Conservation (phyloP, 2,113 vertebrate species). For the Apodemus speciosus region DNA sequence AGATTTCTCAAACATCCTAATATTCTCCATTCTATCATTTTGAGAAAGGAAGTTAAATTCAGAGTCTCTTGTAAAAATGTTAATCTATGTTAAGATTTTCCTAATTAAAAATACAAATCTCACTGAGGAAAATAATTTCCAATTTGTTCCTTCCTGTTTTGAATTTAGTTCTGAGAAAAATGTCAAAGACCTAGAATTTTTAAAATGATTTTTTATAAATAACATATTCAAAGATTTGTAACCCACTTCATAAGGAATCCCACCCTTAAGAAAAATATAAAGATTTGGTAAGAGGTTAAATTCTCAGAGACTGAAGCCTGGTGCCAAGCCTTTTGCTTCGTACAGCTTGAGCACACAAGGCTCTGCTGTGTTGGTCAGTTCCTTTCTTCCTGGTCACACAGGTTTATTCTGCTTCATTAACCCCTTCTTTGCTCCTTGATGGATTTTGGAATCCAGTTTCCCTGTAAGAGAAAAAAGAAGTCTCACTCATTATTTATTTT, state of each 20-base stretch:
- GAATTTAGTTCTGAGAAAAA: slow-evolving; percentile 59
- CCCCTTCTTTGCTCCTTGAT: slow-evolving; percentile 97
- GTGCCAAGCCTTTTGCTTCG: slow-evolving; percentile 55
- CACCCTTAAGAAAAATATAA: slow-evolving; percentile 74
- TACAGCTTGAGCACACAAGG: slow-evolving; percentile 63
- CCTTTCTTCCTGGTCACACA: slow-evolving; percentile 71
- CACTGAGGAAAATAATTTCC: slow-evolving; percentile 54
- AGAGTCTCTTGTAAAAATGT: not conserved
- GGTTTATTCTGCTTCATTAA: slow-evolving; percentile 90
- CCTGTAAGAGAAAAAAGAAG: slow-evolving; percentile 85
- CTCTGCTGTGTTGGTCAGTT: slow-evolving; percentile 53
- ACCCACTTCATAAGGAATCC: slow-evolving; percentile 62
- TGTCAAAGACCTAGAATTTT: slow-evolving; percentile 64
- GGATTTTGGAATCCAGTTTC: slow-evolving; percentile 96
- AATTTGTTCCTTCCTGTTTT: slow-evolving; percentile 52
- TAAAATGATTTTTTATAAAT: slow-evolving; percentile 77
- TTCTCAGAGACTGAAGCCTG: slow-evolving; percentile 64
- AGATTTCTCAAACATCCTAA: slow-evolving; percentile 39
- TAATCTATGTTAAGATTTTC: slow-evolving; percentile 54
- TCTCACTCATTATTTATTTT: slow-evolving; percentile 82
- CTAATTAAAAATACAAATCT: slow-evolving; percentile 45
- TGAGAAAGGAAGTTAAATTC: slow-evolving; percentile 46
- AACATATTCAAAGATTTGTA: slow-evolving; percentile 71
- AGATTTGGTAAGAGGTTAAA: slow-evolving; percentile 69
- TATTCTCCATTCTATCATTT: not conserved